Conservation (phyloP, 1,140 invertebrate species). For the Aphidius ervi region DNA sequence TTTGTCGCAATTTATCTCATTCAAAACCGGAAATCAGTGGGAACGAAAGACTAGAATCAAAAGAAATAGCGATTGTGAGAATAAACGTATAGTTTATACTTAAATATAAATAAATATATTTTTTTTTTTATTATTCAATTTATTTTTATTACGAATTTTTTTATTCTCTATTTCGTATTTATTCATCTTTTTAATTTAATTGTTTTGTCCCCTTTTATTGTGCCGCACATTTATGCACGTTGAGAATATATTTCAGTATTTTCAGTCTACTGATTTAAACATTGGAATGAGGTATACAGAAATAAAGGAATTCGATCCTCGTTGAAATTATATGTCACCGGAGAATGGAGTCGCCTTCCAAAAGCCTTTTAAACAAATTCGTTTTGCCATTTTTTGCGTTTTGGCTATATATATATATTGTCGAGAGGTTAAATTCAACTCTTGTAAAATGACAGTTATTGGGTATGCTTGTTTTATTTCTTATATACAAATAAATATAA, state of each 20-base stretch:
- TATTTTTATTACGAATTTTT: not conserved
- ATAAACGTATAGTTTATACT: not conserved
- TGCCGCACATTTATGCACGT: constrained; percentile 5
- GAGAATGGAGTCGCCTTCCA: constrained; percentile 14
- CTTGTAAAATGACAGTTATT: constrained; percentile 19
- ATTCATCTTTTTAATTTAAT: not conserved
- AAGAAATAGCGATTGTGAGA: constrained; percentile 11
- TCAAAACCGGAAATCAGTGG: constrained; percentile 22
- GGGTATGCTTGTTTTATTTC: constrained; percentile 9
- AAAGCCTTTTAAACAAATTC: constrained; percentile 16
- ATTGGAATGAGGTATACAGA: not conserved
- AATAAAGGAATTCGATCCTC: constrained; percentile 12
- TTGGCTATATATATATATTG: not conserved
- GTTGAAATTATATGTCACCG: constrained; percentile 15
- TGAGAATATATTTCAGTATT: not conserved
- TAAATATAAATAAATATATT: constrained; percentile 4
- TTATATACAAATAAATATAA: not conserved
- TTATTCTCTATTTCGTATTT: constrained; percentile 2
- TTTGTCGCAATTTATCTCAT: constrained; percentile 9
- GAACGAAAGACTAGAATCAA: not conserved
- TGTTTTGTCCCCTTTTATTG: not conserved
- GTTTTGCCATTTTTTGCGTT: constrained; percentile 15
- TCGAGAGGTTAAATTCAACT: constrained; percentile 1
- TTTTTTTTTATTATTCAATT: not conserved
- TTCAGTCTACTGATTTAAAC: not conserved